A percentile compares a stretch with the other conserved stretches of the same genome.
These are phyloP conservation scores for Fissipunctia ypsillon DNA, from an alignment of 2,888 invertebrate species.

Conservation along the genomic window DNA sequence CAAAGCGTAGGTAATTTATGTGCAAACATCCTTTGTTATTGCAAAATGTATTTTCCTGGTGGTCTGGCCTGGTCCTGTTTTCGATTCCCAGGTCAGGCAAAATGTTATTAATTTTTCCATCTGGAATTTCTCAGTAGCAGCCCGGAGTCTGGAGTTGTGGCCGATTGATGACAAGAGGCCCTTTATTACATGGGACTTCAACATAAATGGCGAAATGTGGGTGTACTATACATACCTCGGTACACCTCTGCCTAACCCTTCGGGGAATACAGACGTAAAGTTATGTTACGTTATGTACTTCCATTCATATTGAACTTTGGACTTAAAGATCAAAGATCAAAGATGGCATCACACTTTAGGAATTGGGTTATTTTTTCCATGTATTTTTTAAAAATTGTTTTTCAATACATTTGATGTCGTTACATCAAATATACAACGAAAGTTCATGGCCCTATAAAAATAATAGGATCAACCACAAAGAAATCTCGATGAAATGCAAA, in stretches of 20 bases:
- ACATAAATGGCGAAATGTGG: neutral
- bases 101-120: neutral
- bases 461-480: neutral
- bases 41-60: neutral
- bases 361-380: neutral
- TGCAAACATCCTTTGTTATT: neutral
- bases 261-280: neutral
- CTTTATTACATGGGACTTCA: neutral
- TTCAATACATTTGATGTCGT: neutral
- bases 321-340: too few species aligned
- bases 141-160: neutral
- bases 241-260: neutral
- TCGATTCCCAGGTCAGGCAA: neutral
- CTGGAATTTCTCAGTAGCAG: neutral
- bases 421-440: neutral
- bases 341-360: neutral
- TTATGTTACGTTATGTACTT: neutral
- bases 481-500: neutral
- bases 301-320: neutral
- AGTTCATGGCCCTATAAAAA: constrained; percentile 1
- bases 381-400: neutral
- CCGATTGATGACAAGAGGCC: neutral
- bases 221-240: neutral
- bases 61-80: neutral
- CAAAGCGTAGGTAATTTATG: constrained; percentile 4